A percentile compares a stretch with the other conserved stretches of the same genome.
phyloP scores from a whole-genome alignment of 1,140 invertebrate species.

The Aphelenchoides besseyi region DNA sequence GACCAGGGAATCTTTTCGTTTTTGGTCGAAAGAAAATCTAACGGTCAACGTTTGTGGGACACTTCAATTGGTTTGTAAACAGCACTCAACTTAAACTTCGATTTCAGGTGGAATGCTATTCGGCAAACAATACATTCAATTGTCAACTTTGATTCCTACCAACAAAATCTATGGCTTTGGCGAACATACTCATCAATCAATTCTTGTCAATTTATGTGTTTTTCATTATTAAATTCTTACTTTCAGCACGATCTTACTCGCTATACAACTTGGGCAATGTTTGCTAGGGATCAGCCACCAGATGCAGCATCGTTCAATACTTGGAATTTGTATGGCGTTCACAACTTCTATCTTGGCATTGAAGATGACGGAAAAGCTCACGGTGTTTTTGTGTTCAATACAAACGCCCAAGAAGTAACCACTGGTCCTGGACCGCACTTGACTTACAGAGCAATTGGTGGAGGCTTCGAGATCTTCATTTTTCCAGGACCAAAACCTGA shows the following conservation, averaged over 20 bases:
- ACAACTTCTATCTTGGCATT: constrained; percentile 68
- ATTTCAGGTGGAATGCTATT: constrained; percentile 55
- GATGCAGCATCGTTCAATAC: constrained; percentile 31
- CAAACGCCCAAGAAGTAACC: constrained; percentile 64
- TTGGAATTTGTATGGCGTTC: constrained; percentile 49
- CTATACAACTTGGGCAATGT: constrained; percentile 61
- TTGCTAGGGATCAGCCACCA: constrained; percentile 64
- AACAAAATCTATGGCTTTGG: constrained; percentile 64
- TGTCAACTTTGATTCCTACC: constrained; percentile 61
- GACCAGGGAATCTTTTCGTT: constrained; percentile 45
- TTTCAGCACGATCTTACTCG: constrained; percentile 47
- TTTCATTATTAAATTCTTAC: constrained; percentile 5
- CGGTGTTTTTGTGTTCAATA: constrained; percentile 66
- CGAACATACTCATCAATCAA: constrained; percentile 63
- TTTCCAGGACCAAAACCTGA: constrained; percentile 66
- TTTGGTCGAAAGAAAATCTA: constrained; percentile 38
- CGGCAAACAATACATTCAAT: constrained; percentile 64
- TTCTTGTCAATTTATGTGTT: constrained; percentile 52
- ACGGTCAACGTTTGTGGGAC: constrained; percentile 38
- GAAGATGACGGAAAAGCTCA: constrained; percentile 67
- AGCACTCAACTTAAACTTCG: neutral
- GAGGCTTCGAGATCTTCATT: constrained; percentile 65
- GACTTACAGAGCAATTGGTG: constrained; percentile 60
- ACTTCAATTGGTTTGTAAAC: constrained; percentile 48
- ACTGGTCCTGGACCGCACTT: constrained; percentile 58